Conservation (phyloP, 2,888 invertebrate species). For the Nudaria mundana region DNA sequence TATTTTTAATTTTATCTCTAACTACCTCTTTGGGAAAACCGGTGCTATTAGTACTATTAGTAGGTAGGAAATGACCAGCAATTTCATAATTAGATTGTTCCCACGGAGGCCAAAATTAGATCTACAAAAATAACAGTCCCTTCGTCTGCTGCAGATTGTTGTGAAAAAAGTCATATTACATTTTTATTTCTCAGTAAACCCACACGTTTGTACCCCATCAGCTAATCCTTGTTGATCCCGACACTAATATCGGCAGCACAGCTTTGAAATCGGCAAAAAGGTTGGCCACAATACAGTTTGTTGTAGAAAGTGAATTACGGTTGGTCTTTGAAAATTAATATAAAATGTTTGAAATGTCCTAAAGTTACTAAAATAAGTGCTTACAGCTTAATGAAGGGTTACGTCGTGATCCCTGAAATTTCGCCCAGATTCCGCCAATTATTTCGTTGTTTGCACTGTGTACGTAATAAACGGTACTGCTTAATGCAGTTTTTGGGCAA, state of each 20-base stretch:
- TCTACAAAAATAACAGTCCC: slow-evolving; percentile 8
- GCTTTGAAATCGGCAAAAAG: slow-evolving; percentile 23
- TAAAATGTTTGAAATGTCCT: neutral
- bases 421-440: too few species aligned
- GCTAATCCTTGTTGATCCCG: slow-evolving; percentile 27
- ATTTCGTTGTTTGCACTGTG: too few species aligned
- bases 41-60: too few species aligned
- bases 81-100: slow-evolving; percentile 15
- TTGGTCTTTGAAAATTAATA: neutral
- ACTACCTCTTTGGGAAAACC: too few species aligned
- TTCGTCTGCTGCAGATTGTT: slow-evolving; percentile 21
- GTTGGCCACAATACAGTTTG: neutral
- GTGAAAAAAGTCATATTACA: slow-evolving; percentile 29
- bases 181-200: slow-evolving; percentile 23
- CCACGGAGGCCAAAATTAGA: slow-evolving; percentile 10
- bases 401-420: too few species aligned
- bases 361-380: too few species aligned
- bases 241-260: slow-evolving; percentile 14
- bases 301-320: slow-evolving; percentile 4
- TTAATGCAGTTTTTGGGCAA: too few species aligned
- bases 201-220: slow-evolving; percentile 12
- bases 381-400: too few species aligned
- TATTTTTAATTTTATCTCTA: too few species aligned
- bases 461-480: too few species aligned
- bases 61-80: too few species aligned